Evolutionary conservation across 2,797 vertebrate genomes (phyloP).

Genomic region (Sebastes jordani): DNA sequence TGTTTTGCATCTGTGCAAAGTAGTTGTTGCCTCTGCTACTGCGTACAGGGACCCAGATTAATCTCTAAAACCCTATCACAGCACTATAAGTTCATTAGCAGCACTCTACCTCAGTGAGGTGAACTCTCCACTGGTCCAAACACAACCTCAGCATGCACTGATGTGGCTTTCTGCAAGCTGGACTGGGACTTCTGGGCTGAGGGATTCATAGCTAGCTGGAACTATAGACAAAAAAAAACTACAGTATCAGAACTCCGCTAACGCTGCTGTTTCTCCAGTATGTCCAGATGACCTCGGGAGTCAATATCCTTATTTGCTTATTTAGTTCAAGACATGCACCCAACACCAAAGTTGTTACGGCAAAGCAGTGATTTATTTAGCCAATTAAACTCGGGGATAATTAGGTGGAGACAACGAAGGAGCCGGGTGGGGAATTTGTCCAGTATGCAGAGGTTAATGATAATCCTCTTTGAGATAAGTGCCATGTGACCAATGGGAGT

Average conservation of each 20-base stretch:
- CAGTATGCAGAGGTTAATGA: constrained; percentile 77
- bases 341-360: constrained; percentile 57
- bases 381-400: constrained; percentile 78
- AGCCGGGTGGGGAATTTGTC: constrained; percentile 53
- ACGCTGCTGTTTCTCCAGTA: constrained; percentile 34
- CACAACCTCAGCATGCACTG: background rate
- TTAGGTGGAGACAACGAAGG: constrained; percentile 65
- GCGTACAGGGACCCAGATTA: background rate
- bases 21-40: background rate
- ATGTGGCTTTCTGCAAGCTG: background rate
- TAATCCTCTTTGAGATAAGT: constrained; percentile 76
- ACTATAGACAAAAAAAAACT: constrained; percentile 6
- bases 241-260: constrained; percentile 11
- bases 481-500: constrained; percentile 76
- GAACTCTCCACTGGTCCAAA: constrained; percentile 11
- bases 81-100: background rate
- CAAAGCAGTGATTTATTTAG: constrained; percentile 73
- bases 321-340: constrained; percentile 44
- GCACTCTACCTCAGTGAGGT: background rate
- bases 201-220: constrained; percentile 3
- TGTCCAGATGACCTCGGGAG: constrained; percentile 44
- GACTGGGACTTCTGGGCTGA: constrained; percentile 12
- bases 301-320: constrained; percentile 61
- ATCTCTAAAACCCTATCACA: constrained; percentile 7
- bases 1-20: background rate